Conservation (phyloP, 2,888 invertebrate species). For the Leucozona laternaria region DNA sequence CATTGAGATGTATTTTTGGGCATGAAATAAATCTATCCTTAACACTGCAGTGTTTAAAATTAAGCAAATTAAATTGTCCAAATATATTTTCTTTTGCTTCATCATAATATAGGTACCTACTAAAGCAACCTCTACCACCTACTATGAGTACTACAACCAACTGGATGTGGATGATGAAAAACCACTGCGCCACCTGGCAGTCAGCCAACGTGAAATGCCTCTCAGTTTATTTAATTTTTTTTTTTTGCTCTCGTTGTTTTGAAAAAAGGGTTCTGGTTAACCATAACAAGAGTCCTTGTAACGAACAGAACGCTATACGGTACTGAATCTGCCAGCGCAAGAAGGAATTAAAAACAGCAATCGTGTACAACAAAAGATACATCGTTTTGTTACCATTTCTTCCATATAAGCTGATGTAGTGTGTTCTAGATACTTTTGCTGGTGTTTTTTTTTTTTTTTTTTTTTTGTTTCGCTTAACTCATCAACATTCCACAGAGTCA, state of each 20-base stretch:
- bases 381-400: slow-evolving; percentile 41
- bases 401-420: slow-evolving; percentile 51
- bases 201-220: slow-evolving; percentile 61
- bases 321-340: slow-evolving; percentile 54
- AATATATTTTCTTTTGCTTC: slow-evolving; percentile 51
- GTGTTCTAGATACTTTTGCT: slow-evolving; percentile 45
- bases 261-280: slow-evolving; percentile 44
- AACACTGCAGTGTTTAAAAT: slow-evolving; percentile 64
- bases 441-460: background rate
- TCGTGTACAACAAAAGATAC: slow-evolving; percentile 56
- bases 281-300: slow-evolving; percentile 62
- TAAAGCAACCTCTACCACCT: slow-evolving; percentile 4
- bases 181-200: slow-evolving; percentile 68
- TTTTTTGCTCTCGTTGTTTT: background rate
- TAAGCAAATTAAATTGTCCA: slow-evolving; percentile 71
- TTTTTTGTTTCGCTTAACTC: slow-evolving; percentile 1
- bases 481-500: slow-evolving; percentile 33
- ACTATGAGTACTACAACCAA: slow-evolving; percentile 3
- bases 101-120: background rate
- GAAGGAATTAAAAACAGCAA: slow-evolving; percentile 68
- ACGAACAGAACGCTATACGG: slow-evolving; percentile 31
- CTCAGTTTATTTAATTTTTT: slow-evolving; percentile 16
- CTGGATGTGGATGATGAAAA: background rate
- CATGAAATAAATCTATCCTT: slow-evolving; percentile 48
- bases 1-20: slow-evolving; percentile 55